phyloP scores from a whole-genome alignment of 1,140 invertebrate species.

The Musca domestica region DNA sequence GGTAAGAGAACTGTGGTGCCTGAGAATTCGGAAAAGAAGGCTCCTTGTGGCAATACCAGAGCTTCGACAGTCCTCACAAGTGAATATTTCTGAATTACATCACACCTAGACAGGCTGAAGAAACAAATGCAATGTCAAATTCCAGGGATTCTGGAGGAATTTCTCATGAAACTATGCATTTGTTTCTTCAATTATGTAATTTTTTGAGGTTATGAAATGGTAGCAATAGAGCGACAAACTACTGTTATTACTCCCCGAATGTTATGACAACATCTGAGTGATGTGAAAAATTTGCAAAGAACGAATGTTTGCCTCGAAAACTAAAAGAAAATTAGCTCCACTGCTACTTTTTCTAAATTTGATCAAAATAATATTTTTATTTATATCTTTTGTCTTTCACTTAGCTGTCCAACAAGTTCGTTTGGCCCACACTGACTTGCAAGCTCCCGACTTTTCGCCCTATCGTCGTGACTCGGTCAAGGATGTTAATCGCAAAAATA shows the following conservation, averaged over 20 bases:
- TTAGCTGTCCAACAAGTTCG: conserved; percentile 70
- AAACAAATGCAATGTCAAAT: not conserved
- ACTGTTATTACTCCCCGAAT: conserved; percentile 1
- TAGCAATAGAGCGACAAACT: conserved; percentile 4
- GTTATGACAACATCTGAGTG: not conserved
- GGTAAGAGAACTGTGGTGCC: conserved; percentile 52
- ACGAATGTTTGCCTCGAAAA: not conserved
- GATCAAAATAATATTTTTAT: not conserved
- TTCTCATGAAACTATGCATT: not conserved
- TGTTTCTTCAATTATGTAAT: conserved; percentile 27
- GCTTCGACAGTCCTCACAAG: conserved; percentile 10
- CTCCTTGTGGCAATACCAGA: conserved; percentile 18
- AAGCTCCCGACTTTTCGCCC: conserved; percentile 79
- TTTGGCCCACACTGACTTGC: conserved; percentile 86
- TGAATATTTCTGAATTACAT: conserved; percentile 19
- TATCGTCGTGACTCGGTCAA: conserved; percentile 72
- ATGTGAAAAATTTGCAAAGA: not conserved
- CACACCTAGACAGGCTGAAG: not conserved
- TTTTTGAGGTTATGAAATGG: conserved; percentile 28
- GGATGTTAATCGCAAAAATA: conserved; percentile 59
- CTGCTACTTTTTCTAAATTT: not conserved
- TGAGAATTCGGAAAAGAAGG: conserved; percentile 9
- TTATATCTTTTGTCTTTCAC: conserved; percentile 24
- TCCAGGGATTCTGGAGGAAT: not conserved
- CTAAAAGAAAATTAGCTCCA: not conserved